Evolutionary conservation across 2,797 vertebrate species (phyloP).

Genomic region (Parauchenoglanis ngamensis): DNA sequence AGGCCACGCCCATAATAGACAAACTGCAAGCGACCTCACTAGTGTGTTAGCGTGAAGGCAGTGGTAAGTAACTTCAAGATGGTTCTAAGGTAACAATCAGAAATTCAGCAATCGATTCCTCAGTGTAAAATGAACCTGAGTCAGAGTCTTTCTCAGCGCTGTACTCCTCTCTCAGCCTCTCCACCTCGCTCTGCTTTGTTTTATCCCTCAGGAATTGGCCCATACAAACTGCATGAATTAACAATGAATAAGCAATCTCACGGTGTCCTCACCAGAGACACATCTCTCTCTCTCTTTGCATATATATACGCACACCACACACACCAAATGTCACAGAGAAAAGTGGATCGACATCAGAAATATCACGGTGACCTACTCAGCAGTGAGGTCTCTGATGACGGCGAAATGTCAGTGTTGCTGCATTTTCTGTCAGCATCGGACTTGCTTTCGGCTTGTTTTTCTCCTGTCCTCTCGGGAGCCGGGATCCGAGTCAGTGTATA

Average conservation of each 20-base stretch:
- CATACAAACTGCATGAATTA: slow-evolving; percentile 15
- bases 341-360: slow-evolving; percentile 40
- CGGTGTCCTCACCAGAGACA: not conserved
- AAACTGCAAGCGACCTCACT: not conserved
- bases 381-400: slow-evolving; percentile 26
- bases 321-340: slow-evolving; percentile 43
- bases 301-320: not conserved
- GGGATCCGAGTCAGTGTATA: not conserved
- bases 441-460: not conserved
- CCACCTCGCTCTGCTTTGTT: slow-evolving; percentile 12
- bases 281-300: not conserved
- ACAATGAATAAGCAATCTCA: slow-evolving; percentile 34
- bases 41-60: not conserved
- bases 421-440: slow-evolving; percentile 3
- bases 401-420: slow-evolving; percentile 46
- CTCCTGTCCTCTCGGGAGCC: slow-evolving; percentile 39
- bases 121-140: not conserved
- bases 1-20: not conserved
- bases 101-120: not conserved
- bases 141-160: not conserved
- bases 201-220: not conserved
- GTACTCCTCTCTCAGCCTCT: not conserved
- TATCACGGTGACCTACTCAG: slow-evolving; percentile 42
- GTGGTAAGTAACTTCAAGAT: not conserved
- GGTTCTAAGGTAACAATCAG: slow-evolving; percentile 5